Evolutionary conservation across 2,888 invertebrate genomes (phyloP).

Genomic region (Chouioia cunea): DNA sequence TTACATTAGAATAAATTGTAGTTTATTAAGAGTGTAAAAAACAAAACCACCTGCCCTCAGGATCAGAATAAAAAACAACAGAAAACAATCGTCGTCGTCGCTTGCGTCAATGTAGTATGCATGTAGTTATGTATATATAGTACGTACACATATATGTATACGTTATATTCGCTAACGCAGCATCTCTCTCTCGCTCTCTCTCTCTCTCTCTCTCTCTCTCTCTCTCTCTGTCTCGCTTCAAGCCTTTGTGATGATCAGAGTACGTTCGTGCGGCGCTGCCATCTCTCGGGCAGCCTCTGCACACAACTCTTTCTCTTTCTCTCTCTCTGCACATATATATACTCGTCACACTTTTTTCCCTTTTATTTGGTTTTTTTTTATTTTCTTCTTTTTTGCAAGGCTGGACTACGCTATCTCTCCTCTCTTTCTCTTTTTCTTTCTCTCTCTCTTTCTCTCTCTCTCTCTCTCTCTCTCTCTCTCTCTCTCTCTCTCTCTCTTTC

Average conservation of each 20-base stretch:
- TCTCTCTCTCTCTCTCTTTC: conserved; percentile 21
- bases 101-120: no score
- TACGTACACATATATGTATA: no score
- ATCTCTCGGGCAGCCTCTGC: conserved; percentile 49
- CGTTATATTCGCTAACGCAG: no score
- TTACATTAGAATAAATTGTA: no score
- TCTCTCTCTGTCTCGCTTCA: not conserved
- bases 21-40: no score
- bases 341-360: not conserved
- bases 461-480: conserved; percentile 17
- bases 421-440: conserved; percentile 17
- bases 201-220: conserved; percentile 9
- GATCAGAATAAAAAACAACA: no score
- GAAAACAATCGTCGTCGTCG: no score
- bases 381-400: conserved; percentile 10
- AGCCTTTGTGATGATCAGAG: no score
- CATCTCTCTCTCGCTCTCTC: conserved; percentile 7
- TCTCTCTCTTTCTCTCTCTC: not conserved
- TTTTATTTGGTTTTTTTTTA: conserved; percentile 2
- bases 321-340: conserved; percentile 2
- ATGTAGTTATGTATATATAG: no score
- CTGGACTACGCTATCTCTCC: conserved; percentile 1
- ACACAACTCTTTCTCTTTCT: no score
- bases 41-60: no score
- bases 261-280: conserved; percentile 48